Conservation (phyloP, 2,797 vertebrate species). For the Sebastes minor region DNA sequence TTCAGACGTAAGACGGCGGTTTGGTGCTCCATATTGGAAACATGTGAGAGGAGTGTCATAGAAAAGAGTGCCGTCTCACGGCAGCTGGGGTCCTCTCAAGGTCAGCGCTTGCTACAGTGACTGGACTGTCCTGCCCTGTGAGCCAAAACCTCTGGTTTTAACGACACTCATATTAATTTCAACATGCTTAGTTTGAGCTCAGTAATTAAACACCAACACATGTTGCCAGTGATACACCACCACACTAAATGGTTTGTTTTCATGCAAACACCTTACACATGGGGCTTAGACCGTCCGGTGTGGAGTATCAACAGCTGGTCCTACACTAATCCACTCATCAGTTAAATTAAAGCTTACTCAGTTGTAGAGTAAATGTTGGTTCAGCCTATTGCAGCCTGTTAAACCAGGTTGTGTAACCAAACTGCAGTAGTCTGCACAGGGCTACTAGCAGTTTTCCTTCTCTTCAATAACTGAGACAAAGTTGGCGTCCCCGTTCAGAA, state of each 20-base stretch:
- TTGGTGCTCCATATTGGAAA: slow-evolving; percentile 75
- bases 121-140: neutral
- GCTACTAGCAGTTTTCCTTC: neutral
- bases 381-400: slow-evolving; percentile 26
- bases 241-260: slow-evolving; percentile 45
- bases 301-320: slow-evolving; percentile 67
- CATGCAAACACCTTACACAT: slow-evolving; percentile 53
- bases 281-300: slow-evolving; percentile 43
- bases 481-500: slow-evolving; percentile 7
- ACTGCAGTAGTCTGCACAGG: neutral
- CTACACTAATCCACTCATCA: slow-evolving; percentile 73
- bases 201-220: slow-evolving; percentile 49
- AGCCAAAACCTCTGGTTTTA: slow-evolving; percentile 1
- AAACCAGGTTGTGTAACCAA: slow-evolving; percentile 34
- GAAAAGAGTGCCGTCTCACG: slow-evolving; percentile 46
- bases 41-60: slow-evolving; percentile 71
- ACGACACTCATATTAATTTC: slow-evolving; percentile 31
- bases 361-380: slow-evolving; percentile 57
- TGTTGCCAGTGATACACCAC: slow-evolving; percentile 18
- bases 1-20: slow-evolving; percentile 71
- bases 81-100: slow-evolving; percentile 54
- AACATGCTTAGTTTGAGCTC: slow-evolving; percentile 14
- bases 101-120: slow-evolving; percentile 18
- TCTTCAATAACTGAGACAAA: slow-evolving; percentile 27
- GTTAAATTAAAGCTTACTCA: slow-evolving; percentile 72